A percentile compares a stretch with the other conserved stretches of the same genome.
Conservation (phyloP, 2,113 vertebrate genomes). For the Anser brachyrhynchus region DNA sequence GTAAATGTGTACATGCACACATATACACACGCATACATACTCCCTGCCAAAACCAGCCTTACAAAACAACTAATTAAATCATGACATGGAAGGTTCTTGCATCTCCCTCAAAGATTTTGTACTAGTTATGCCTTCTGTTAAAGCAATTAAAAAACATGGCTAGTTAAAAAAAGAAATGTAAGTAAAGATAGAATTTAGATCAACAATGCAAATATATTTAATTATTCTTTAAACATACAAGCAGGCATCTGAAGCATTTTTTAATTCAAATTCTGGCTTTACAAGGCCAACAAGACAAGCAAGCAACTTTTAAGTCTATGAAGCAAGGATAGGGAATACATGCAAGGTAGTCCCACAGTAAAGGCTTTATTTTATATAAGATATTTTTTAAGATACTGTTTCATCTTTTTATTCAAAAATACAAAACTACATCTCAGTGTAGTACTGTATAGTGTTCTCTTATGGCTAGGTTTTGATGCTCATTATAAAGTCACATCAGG, state of each 20-base stretch:
- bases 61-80: neutral
- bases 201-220: neutral
- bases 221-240: neutral
- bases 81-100: neutral
- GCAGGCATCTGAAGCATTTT: neutral
- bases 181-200: neutral
- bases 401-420: neutral
- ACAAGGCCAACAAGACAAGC: neutral
- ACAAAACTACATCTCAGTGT: neutral
- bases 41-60: neutral
- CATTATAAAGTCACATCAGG: neutral
- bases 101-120: neutral
- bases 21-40: neutral
- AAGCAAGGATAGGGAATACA: neutral
- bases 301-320: neutral
- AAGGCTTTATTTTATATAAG: neutral
- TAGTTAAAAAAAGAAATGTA: neutral
- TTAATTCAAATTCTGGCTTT: neutral
- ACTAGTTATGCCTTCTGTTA: neutral
- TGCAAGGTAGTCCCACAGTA: neutral
- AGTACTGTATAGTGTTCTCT: neutral
- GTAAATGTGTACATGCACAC: neutral
- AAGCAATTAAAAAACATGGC: neutral
- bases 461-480: neutral
- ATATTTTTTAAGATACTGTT: neutral